A percentile compares a stretch with the other conserved stretches of the same genome.
These are phyloP conservation scores for Mus minutoides DNA, from an alignment of 2,797 vertebrate genomes.

Conservation along the genomic window DNA sequence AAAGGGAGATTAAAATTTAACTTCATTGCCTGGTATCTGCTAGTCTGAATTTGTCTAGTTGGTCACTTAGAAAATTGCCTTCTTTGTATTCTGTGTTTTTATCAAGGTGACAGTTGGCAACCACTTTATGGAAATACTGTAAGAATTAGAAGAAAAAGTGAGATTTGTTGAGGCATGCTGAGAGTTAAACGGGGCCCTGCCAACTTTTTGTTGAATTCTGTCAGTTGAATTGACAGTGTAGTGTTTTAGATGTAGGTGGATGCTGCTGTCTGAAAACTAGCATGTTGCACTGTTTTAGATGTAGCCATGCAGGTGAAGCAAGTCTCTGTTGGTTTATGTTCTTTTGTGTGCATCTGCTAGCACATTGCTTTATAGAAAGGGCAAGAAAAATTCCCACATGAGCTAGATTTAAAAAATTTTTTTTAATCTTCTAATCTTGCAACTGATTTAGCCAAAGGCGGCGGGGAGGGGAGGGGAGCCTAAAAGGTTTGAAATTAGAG, in stretches of 20 bases:
- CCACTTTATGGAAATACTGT: constrained; percentile 35
- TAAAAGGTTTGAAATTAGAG: constrained; percentile 63
- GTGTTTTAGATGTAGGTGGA: constrained; percentile 16
- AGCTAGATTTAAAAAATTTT: constrained; percentile 5
- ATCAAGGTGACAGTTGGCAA: background rate
- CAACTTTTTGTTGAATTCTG: constrained; percentile 37
- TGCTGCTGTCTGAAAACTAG: background rate
- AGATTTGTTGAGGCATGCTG: background rate
- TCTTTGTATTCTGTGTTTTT: constrained; percentile 35
- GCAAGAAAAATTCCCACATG: constrained; percentile 39
- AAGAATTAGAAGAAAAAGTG: constrained; percentile 47
- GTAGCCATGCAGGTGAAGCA: constrained; percentile 15
- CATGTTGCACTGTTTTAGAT: constrained; percentile 16
- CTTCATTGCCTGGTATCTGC: background rate
- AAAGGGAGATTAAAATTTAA: background rate
- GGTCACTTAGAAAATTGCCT: constrained; percentile 31
- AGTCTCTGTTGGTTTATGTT: constrained; percentile 11
- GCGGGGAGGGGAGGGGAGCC: constrained; percentile 52
- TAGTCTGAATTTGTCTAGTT: constrained; percentile 30
- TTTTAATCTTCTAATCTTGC: constrained; percentile 44
- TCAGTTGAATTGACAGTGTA: background rate
- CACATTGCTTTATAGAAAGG: constrained; percentile 45
- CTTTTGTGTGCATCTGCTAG: constrained; percentile 32
- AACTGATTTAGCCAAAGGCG: constrained; percentile 45
- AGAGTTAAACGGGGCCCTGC: constrained; percentile 10